Evolutionary conservation across 2,113 vertebrate species (phyloP), one percentile per base, ranked within the genome.

Genomic region (Megaceryle maxima): DNA sequence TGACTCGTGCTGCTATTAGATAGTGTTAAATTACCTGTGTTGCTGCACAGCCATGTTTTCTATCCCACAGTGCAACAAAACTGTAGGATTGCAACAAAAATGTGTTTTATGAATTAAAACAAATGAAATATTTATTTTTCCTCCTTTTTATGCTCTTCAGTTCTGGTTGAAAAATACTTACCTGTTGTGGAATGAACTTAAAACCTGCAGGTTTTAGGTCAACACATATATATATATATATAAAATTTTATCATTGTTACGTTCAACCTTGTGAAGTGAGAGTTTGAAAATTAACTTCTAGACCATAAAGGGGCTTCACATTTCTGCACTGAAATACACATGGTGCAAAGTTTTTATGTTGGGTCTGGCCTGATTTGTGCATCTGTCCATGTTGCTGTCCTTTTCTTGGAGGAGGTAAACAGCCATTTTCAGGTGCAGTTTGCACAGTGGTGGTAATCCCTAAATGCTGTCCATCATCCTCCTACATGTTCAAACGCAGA

Each of bases 361-460:
- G 43, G 43, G 16, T 85, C 57, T 3, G 5, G 73, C 11, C 15
- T 0, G 0, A 10, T 87, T 6, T 6, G 20, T 1, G 1, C 17
- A 50, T 41, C 28, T 3, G 0, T 60, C 41, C 8, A 0, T 29
- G 74, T 21, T 90, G 37, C n/a, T 8, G 5, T 53, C 19, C 11
- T 68, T 80, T 66, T 39, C 16, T 50, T 0, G 0, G 24, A 53
- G 69, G 29, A 43, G 39, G 26, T 21, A 10, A 60, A 11, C 4
- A 31, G 5, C 59, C 0, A 35, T 33, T 33, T 76, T 57, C 0
- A 0, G 26, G 5, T 4, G 12, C 11, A 24, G 3, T 67, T 81
- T 37, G 56, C 56, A 55, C 48, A 62, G 29, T 0, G 0, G 17
- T 68, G 17, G 13, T 24, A 4, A 13, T 63, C 10, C 8, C 25